Evolutionary conservation across 2,797 vertebrate genomes (phyloP), one percentile per base, ranked within the genome.

Genomic region (Amazonetta brasiliensis): DNA sequence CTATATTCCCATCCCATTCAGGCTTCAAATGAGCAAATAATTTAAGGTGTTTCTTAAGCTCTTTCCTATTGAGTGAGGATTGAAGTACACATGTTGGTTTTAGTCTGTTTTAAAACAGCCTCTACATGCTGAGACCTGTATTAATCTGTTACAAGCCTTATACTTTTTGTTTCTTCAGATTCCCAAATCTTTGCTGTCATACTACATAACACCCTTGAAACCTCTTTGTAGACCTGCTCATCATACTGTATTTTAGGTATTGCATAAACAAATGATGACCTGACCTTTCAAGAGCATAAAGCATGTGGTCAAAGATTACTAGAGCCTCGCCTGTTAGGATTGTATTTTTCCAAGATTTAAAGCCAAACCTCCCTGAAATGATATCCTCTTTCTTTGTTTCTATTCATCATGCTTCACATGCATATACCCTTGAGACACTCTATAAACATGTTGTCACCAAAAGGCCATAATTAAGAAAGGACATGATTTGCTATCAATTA

Each of bases 1-100:
- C 54, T 89, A 37, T 78, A 75, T 71, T 90, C 82, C 86, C 44
- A 33, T 77, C 56, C 63, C 48, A 58, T 64, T 75, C 77, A 82
- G 59, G 39, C 59, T 41, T 68, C 76, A 94, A 90, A 82, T 77
- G 80, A 77, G n/a, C 10, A 75, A 94, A 64, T 35, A 37, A 85
- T 89, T 77, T 76, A 84, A 82, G 60, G 35, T 76, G 7, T 0
- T 92, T 78, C 93, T 89, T 13, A 91, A 93, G 14, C 30, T 56
- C 10, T 12, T 54, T 85, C 50, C 19, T 73, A 25, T 6, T 39
- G 56, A 77, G 33, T 0, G 8, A 91, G 88, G 20, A 68, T 13
- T 93, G 80, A 94, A 66, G 26, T 6, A 71, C 67, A 60, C 2
- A 1, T 71, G 59, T n/a, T 86, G 25, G 3, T 0, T 44, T 80